These are phyloP conservation scores for Meiosimyza platycephala DNA, from an alignment of 2,888 invertebrate species.

Conservation along the genomic window DNA sequence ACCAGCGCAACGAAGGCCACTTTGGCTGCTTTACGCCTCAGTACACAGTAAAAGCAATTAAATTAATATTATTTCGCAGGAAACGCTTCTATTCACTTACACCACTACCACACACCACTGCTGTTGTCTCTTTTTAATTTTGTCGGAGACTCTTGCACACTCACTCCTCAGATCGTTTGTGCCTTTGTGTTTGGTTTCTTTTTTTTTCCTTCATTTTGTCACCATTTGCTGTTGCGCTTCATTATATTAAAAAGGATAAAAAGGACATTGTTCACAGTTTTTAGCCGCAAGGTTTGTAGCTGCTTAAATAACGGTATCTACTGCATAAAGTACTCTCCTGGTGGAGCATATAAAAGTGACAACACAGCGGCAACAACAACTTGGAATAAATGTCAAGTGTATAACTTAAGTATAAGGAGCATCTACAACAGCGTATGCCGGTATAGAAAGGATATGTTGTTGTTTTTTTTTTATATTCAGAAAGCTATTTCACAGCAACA, in stretches of 20 bases:
- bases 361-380: conserved; percentile 6
- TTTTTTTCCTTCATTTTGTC: conserved; percentile 15
- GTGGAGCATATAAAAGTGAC: conserved; percentile 13
- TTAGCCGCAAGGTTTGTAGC: conserved; percentile 30
- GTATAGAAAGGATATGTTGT: background rate
- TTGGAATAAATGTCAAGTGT: conserved; percentile 22
- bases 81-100: background rate
- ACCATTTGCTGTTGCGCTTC: conserved; percentile 10
- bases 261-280: conserved; percentile 27
- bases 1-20: background rate
- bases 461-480: too few species aligned
- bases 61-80: conserved; percentile 35
- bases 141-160: background rate
- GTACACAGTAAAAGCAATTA: conserved; percentile 35
- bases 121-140: background rate
- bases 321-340: conserved; percentile 23
- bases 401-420: conserved; percentile 1
- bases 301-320: conserved; percentile 10
- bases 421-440: background rate
- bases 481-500: too few species aligned
- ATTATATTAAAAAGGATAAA: conserved; percentile 22
- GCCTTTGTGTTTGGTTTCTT: background rate
- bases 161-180: too few species aligned
- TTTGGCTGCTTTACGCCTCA: conserved; percentile 22
- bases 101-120: background rate